Conservation (phyloP, 2,888 invertebrate species). For the Scaptomyza reducta region DNA sequence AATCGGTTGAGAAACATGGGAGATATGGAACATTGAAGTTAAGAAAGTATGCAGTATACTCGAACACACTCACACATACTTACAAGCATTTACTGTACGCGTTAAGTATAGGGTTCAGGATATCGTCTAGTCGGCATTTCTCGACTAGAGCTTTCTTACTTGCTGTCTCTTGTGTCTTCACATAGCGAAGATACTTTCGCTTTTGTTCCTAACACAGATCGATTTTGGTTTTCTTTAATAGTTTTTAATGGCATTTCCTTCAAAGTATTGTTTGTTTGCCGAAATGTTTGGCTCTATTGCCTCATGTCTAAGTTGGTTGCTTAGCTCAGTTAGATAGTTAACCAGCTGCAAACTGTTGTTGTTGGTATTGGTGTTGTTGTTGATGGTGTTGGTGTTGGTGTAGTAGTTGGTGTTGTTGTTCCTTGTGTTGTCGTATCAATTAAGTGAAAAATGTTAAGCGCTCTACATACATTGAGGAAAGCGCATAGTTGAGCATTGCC, state of each 20-base stretch:
- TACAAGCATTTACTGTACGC: no score
- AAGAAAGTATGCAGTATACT: no score
- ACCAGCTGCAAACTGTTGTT: constrained; percentile 28
- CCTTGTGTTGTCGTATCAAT: constrained; percentile 51
- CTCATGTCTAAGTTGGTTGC: constrained; percentile 10
- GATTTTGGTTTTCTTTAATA: constrained; percentile 30
- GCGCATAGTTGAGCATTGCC: constrained; percentile 52
- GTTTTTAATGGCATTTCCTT: constrained; percentile 27
- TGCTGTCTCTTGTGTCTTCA: no score
- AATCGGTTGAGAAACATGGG: no score
- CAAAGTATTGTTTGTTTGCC: not conserved
- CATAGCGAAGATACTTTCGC: no score
- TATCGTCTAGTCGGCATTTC: no score
- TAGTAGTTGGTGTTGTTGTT: constrained; percentile 11
- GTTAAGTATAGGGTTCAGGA: no score
- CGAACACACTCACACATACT: no score
- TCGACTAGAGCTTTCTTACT: no score
- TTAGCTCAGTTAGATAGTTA: constrained; percentile 3
- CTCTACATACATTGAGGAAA: constrained; percentile 38
- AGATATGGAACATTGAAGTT: no score
- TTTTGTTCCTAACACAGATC: constrained; percentile 8
- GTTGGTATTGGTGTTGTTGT: constrained; percentile 1
- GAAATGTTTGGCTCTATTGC: constrained; percentile 30
- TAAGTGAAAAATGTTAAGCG: constrained; percentile 58
- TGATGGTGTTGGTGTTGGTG: constrained; percentile 1